A percentile compares a stretch with the other conserved stretches of the same genome.
Conservation (phyloP, 2,888 invertebrate species). For the Caenorhabditis sp. region DNA sequence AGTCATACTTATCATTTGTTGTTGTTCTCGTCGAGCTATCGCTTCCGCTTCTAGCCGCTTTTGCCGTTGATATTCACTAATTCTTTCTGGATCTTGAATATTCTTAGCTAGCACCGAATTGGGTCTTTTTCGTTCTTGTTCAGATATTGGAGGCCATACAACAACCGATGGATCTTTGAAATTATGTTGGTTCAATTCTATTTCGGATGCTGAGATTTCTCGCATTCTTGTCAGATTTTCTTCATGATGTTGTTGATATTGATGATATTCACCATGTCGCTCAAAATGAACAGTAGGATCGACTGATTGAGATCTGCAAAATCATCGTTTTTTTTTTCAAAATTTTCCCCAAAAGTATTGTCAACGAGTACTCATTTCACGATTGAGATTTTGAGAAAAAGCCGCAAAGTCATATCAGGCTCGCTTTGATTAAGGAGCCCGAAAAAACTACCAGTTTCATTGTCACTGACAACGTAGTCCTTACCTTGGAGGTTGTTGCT, state of each 20-base stretch:
- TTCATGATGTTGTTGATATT: constrained; percentile 14
- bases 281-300: constrained; percentile 24
- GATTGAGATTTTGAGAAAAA: too few species aligned
- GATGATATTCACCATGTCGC: constrained; percentile 10
- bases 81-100: constrained; percentile 63
- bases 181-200: constrained; percentile 49
- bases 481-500: constrained; percentile 15
- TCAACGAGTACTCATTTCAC: too few species aligned
- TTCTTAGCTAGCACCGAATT: constrained; percentile 60
- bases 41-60: constrained; percentile 64
- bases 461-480: background rate
- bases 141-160: constrained; percentile 67
- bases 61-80: constrained; percentile 63
- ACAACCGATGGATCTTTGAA: constrained; percentile 55
- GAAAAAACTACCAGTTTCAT: too few species aligned
- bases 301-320: constrained; percentile 40
- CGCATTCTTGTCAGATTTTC: constrained; percentile 30
- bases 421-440: too few species aligned
- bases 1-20: constrained; percentile 47
- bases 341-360: too few species aligned
- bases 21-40: constrained; percentile 56
- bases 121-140: constrained; percentile 51
- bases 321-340: background rate
- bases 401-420: too few species aligned
- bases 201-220: constrained; percentile 52